Conservation (phyloP, 2,888 invertebrate species). For the Drosophila pegasa region DNA sequence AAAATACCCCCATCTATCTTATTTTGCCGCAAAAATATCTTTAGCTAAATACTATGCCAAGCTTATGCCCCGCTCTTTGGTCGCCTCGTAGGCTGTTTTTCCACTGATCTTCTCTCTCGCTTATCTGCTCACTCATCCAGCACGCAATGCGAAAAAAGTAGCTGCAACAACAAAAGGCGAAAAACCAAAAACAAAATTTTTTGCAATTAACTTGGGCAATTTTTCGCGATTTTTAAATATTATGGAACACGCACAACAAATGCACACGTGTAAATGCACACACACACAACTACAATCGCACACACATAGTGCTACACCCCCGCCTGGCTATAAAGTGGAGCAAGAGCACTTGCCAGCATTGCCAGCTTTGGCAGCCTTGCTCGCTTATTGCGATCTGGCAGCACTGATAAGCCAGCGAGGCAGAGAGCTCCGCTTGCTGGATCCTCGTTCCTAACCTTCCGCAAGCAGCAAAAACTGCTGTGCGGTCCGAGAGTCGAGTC, state of each 20-base stretch:
- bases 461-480: slow-evolving; percentile 51
- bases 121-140: slow-evolving; percentile 61
- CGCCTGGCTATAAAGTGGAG: slow-evolving; percentile 26
- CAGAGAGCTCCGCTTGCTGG: slow-evolving; percentile 49
- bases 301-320: slow-evolving; percentile 1
- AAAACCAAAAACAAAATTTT: slow-evolving; percentile 32
- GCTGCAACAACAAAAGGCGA: slow-evolving; percentile 19
- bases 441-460: slow-evolving; percentile 67
- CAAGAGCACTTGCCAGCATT: slow-evolving; percentile 50
- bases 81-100: not conserved
- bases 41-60: not conserved
- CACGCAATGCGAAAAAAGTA: slow-evolving; percentile 60
- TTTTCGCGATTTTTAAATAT: slow-evolving; percentile 79
- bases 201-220: slow-evolving; percentile 77
- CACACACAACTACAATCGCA: slow-evolving; percentile 20
- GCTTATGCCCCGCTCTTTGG: not conserved
- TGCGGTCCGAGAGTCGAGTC: slow-evolving; percentile 64
- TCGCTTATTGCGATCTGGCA: slow-evolving; percentile 50
- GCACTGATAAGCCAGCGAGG: slow-evolving; percentile 59
- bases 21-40: too few relatives aligned
- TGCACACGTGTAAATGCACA: slow-evolving; percentile 47
- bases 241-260: slow-evolving; percentile 75
- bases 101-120: slow-evolving; percentile 7
- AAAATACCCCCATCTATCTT: too few relatives aligned
- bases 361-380: slow-evolving; percentile 19